Base-by-base conservation (phyloP, 2,888 invertebrate genomes). In the Syritta pipiens region DNA sequence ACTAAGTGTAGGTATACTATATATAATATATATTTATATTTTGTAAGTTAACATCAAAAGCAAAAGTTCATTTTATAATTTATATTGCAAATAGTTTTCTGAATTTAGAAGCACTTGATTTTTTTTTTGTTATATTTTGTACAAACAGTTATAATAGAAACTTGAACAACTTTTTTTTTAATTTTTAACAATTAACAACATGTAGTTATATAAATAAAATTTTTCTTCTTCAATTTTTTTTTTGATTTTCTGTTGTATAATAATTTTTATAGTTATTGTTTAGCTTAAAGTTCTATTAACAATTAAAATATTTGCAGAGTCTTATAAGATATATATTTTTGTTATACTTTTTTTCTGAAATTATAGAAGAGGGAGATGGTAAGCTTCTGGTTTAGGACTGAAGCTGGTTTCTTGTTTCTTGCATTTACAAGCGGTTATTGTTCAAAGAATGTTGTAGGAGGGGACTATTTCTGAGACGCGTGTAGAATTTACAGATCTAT, bases 111-210 rank as follows among this genome's bases (percentile, higher is more conserved):
- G 76, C 76, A 71, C 71, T 77, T 77, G 65, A 77, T 42, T 68
- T 67, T 59, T 22, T 14, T 24, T 20, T 49, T 10, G 7, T 22
- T 26, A n/a, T n/a, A n/a, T 26, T 55, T 69, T 79, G 65, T 79
- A 72, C 60, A 79, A 72, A 67, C 60, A 28, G 60, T 72, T 68
- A 55, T 62, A 67, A 65, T 59, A 68, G 62, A 79, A 67, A 72
- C 67, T 74, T 62, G 48, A 79, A 79, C 72, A 74, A 79, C 42
- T 60, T 20, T n/a, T n/a, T n/a, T n/a, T n/a, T n/a, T n/a, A n/a
- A n/a, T n/a, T n/a, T 26, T 67, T 40, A 79, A 68, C 72, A 74
- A 72, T 24, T 68, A 79, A 79, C 79, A 79, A 79, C 42, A 62
- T 60, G 14, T 53, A 71, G 44, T 71, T 24, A 19, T 30, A 20